phyloP scores from a whole-genome alignment of 2,797 vertebrate species.

The Liasis olivaceus region DNA sequence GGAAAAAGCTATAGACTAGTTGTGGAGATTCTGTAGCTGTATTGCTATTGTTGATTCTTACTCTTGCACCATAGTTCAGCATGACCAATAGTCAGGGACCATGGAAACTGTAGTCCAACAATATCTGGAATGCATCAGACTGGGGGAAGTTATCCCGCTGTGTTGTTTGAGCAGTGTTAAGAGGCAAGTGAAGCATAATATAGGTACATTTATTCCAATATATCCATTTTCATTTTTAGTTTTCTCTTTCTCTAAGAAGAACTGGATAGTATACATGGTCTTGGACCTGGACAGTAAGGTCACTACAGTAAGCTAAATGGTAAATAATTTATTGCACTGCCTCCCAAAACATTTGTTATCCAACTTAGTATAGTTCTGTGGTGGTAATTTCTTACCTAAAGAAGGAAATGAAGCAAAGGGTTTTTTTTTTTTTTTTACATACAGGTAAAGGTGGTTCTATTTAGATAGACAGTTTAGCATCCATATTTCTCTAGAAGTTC shows the following conservation, averaged over 20 bases:
- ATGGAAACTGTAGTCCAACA: background rate
- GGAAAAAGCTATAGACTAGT: background rate
- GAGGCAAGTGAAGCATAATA: background rate
- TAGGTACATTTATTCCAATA: background rate
- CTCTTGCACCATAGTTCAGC: background rate
- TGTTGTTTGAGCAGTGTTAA: background rate
- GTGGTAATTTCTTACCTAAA: background rate
- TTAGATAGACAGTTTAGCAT: background rate
- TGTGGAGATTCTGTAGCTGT: background rate
- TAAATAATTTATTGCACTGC: background rate
- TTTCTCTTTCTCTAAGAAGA: background rate
- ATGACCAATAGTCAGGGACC: background rate
- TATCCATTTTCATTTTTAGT: background rate
- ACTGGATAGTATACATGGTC: background rate
- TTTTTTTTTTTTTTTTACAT: background rate
- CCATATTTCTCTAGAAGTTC: background rate
- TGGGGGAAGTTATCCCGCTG: too few species aligned
- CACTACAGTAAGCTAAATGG: too few species aligned
- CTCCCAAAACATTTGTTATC: background rate
- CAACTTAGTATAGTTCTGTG: background rate
- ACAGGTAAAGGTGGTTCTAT: background rate
- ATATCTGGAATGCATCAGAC: too few species aligned
- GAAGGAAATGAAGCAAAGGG: background rate
- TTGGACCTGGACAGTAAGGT: background rate
- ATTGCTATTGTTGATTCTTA: background rate